Conservation (phyloP, 2,113 vertebrate genomes). For the Scolopax mira region DNA sequence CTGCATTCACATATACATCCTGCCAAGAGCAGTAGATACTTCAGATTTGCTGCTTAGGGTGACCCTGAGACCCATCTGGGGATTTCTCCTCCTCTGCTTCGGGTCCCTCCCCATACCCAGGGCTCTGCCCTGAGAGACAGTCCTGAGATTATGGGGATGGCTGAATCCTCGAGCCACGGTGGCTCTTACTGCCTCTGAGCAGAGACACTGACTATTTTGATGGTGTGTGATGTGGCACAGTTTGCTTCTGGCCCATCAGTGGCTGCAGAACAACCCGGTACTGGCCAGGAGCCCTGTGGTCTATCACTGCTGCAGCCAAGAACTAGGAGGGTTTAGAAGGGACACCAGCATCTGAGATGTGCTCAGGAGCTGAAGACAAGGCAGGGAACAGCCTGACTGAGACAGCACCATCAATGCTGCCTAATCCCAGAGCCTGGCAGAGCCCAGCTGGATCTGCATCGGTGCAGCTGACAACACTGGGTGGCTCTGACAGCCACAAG, state of each 20-base stretch:
- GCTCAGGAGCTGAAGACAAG: background rate
- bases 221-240: background rate
- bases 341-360: background rate
- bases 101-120: background rate
- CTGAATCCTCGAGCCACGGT: background rate
- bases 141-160: background rate
- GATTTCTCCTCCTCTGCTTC: background rate
- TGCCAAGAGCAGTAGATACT: background rate
- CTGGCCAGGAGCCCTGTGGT: background rate
- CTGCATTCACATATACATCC: slow-evolving; percentile 4
- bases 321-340: background rate
- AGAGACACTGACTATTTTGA: background rate
- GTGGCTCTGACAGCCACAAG: background rate
- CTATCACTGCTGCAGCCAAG: background rate
- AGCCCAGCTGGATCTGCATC: background rate
- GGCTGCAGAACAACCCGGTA: rapidly evolving
- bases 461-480: background rate
- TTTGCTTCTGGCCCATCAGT: background rate
- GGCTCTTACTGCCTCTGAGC: background rate
- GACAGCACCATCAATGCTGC: background rate
- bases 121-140: background rate
- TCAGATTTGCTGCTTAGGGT: background rate
- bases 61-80: background rate
- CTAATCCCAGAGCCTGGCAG: background rate
- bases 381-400: background rate